A percentile compares a stretch with the other conserved stretches of the same genome.
These are phyloP conservation scores for Lepeophtheirus salmonis DNA, from an alignment of 1,140 invertebrate species.

Conservation along the genomic window DNA sequence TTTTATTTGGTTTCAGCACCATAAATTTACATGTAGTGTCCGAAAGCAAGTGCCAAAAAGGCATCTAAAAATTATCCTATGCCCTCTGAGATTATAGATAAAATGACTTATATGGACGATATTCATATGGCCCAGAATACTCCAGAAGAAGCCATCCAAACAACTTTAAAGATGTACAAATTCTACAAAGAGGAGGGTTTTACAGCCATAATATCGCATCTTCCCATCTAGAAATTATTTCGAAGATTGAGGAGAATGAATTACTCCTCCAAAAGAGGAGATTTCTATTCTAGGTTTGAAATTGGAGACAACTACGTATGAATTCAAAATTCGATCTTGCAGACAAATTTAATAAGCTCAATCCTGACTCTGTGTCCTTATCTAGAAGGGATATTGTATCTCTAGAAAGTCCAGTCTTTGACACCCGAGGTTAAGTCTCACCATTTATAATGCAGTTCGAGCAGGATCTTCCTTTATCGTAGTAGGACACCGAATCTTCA, in stretches of 20 bases:
- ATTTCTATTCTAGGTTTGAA: neutral
- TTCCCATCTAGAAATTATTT: neutral
- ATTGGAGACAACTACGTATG: neutral
- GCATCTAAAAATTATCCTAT: neutral
- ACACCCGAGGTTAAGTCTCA: too few species aligned
- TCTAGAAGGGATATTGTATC: too few species aligned
- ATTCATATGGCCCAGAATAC: too few species aligned
- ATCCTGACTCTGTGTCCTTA: neutral
- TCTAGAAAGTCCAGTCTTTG: too few species aligned
- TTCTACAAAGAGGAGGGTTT: neutral
- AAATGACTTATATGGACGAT: too few species aligned
- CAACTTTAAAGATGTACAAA: neutral
- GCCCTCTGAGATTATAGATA: too few species aligned
- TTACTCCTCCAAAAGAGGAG: too few species aligned
- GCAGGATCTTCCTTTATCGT: neutral
- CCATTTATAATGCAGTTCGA: too few species aligned
- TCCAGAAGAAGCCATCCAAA: too few species aligned
- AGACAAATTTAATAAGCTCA: neutral
- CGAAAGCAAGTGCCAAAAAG: conserved; percentile 3
- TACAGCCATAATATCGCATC: neutral
- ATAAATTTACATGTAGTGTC: neutral
- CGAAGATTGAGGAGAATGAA: neutral
- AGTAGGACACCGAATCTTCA: neutral
- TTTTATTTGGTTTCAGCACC: neutral
- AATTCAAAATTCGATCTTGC: neutral